Evolutionary conservation across 2,113 vertebrate species (phyloP), one percentile per base, ranked within the genome.

Genomic region (Colistium nudipinnis): DNA sequence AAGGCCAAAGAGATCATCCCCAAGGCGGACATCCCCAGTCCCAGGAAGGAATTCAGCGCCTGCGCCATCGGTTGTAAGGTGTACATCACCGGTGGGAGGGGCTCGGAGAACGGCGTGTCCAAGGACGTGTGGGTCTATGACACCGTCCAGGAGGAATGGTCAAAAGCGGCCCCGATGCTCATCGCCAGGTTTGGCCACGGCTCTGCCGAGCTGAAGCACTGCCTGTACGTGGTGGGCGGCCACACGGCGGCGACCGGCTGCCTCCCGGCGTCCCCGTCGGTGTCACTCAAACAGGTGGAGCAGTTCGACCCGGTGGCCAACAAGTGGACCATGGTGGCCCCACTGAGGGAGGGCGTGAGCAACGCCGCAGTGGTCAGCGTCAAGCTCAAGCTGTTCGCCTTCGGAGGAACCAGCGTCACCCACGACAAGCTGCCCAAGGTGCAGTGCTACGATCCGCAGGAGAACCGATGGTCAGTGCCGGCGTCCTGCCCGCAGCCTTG

Each of bases 81-180:
- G 28, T 95, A 95, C 52, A 94, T 95, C 60, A 95, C 93, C 0
- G 94, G 94, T 0, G 94, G 94, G 3, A 82, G 93, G 27, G 94
- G 94, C 54, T 94, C 94, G 0, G 94, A 95, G 68, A 95, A 95
- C 2, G 93, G 94, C 0, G 94, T 94, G 48, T 95, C 94, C 66
- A 95, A 95, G 77, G 94, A 95, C 36, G 94, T 95, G 2, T 95
- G 94, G 94, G 93, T 95, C 19, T 95, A 95, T 16, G 94, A 95
- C 70, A 95, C 94, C 0, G 77, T 94, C 10, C 93, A 95, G 0
- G 94, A 95, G 48, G 94, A 94, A 78, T 95, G 94, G 94, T 93
- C 92, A 36, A 94, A 94, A 78, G 94, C 94, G 0, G 94, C 94
- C 0, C 93, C 93, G 6, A 95, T 95, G 94, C 89, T 95, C 27